Conservation (phyloP, 2,797 vertebrate genomes). For the Cyclopterus lumpus region DNA sequence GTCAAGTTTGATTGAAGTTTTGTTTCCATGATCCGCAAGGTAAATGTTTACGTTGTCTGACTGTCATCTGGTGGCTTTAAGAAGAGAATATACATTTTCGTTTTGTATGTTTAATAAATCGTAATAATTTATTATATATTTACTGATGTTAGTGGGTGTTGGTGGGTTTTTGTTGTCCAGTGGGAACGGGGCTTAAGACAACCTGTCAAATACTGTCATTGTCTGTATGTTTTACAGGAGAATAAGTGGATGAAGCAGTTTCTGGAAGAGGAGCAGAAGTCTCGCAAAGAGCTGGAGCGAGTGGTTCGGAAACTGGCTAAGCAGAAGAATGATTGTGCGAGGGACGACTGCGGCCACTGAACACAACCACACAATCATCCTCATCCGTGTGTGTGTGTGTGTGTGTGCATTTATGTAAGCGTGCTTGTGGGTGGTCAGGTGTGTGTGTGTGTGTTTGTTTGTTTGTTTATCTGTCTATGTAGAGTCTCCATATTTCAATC, state of each 20-base stretch:
- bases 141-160: background rate
- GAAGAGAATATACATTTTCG: no score
- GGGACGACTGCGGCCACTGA: conserved; percentile 90
- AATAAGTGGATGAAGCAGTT: conserved; percentile 97
- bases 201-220: background rate
- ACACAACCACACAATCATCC: conserved; percentile 11
- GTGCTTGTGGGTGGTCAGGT: background rate
- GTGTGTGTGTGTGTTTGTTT: background rate
- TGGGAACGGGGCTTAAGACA: background rate
- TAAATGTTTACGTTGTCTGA: no score
- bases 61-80: no score
- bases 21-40: background rate
- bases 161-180: background rate
- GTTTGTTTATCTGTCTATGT: conserved; percentile 37
- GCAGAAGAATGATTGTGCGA: conserved; percentile 91
- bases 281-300: conserved; percentile 95
- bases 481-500: conserved; percentile 59
- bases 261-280: conserved; percentile 97
- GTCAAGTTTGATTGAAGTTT: background rate
- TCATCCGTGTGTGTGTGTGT: conserved; percentile 8
- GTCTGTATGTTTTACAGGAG: conserved; percentile 82
- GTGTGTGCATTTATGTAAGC: background rate
- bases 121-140: no score
- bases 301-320: conserved; percentile 93
- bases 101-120: no score